Base-by-base conservation (phyloP, 37 sponge, comb jelly and placozoan genomes). In the Dysidea cf. avara region DNA sequence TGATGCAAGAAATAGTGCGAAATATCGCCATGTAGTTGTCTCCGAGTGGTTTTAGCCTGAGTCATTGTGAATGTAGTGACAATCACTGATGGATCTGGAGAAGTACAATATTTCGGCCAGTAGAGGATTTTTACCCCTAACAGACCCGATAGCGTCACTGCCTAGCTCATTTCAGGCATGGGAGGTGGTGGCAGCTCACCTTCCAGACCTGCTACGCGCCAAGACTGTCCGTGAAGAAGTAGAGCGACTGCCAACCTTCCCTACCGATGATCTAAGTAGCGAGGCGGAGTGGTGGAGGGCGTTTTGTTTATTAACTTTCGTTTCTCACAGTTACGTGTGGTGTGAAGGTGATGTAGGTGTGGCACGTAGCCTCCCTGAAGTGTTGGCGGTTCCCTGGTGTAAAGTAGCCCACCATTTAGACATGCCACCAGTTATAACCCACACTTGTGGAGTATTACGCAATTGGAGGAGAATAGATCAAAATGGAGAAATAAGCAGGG, bases 251-350 rank as follows among this genome's bases (percentile, higher is more conserved):
- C 83, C 87, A 13, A 43, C 5, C 7, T 63, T 86, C 62, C 66
- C 55, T 29, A 31, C 28, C 24, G 34, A 76, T 14, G 77, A 77
- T 5, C 71, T 81, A 7, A 22, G 63, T n/a, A 26, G 56, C 18
- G 78, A 86, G 37, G 75, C 20, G 22, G 77, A 88, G 26, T 88
- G 89, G 89, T 57, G 71, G 73, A 69, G 92, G 30, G 87, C 92
- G 20, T 64, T 73, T 29, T 46, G 56, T 18, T 17, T 86, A 6
- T 47, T 90, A 13, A 65, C 53, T 1, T 72, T 69, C 36, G 21
- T 90, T 3, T 39, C 56, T 39, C 87, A 86, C 1, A 63, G 72
- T 34, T 90, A 86, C 65, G 62, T 86, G 20, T 90, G 92, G 92
- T 29, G 46, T 38, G 79, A 81, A 38, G 92, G 92, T 38, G 83